Evolutionary conservation across 64 coral and sea anemone species (phyloP).

Genomic region (Pocillopora verrucosa): DNA sequence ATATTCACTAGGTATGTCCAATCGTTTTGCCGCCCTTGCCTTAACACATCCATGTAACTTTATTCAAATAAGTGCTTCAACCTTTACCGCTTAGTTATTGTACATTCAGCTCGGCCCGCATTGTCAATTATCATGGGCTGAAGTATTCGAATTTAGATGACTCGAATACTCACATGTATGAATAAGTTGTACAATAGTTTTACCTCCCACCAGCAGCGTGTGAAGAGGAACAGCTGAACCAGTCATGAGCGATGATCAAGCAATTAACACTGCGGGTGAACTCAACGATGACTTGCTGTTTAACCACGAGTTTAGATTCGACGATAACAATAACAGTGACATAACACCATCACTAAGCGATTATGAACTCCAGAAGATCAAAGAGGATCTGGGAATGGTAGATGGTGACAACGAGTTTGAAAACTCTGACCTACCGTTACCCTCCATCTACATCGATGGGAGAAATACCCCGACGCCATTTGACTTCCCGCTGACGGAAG

Average conservation of each 20-base stretch:
- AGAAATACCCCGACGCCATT: slow-evolving; percentile 58
- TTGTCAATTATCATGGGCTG: not conserved
- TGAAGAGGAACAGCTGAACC: not conserved
- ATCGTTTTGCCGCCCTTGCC: not conserved
- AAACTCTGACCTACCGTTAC: slow-evolving; percentile 18
- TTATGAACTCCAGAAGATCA: slow-evolving; percentile 70
- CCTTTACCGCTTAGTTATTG: not conserved
- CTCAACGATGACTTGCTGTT: slow-evolving; percentile 3
- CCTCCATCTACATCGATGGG: slow-evolving; percentile 45
- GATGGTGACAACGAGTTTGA: slow-evolving; percentile 57
- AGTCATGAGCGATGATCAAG: not conserved
- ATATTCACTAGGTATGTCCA: not conserved
- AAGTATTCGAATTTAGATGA: not conserved
- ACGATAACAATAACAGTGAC: slow-evolving; percentile 16
- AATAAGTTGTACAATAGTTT: not conserved
- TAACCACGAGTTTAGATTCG: not conserved
- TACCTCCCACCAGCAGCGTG: not conserved
- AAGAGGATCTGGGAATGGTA: slow-evolving; percentile 81
- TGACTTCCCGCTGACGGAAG: slow-evolving; percentile 80
- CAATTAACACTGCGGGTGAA: slow-evolving; percentile 11
- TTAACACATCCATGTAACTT: slow-evolving; percentile 24
- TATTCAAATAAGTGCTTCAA: slow-evolving; percentile 1
- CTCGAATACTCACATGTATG: not conserved
- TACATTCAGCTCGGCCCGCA: not conserved
- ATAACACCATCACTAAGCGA: slow-evolving; percentile 60